Conservation (phyloP, 53 echinoderm and acorn worm genomes). For the Echinarachnius parma region DNA sequence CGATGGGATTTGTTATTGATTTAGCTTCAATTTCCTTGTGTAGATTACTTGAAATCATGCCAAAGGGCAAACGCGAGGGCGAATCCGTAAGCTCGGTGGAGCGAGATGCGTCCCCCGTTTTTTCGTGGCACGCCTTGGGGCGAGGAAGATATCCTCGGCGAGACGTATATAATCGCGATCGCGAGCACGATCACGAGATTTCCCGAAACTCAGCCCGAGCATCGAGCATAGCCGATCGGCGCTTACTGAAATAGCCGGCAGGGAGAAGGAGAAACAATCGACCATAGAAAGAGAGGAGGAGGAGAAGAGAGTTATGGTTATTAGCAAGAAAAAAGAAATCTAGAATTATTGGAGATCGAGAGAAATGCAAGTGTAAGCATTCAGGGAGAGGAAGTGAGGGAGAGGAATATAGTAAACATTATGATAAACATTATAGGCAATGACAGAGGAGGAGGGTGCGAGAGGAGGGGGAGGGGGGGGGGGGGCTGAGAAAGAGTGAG, state of each 20-base stretch:
- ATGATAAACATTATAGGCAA: too few species aligned
- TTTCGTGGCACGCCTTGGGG: slow-evolving; percentile 39
- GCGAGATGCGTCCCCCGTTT: slow-evolving; percentile 43
- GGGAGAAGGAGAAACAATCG: slow-evolving; percentile 18
- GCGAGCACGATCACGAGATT: slow-evolving; percentile 34
- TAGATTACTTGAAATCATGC: slow-evolving; percentile 44
- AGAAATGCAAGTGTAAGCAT: too few species aligned
- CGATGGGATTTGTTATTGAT: slow-evolving; percentile 39
- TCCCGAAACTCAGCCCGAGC: slow-evolving; percentile 30
- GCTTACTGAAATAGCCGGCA: slow-evolving; percentile 21
- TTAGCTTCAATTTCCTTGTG: slow-evolving; percentile 48
- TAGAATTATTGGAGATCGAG: too few species aligned
- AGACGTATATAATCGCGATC: slow-evolving; percentile 42
- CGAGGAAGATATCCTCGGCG: slow-evolving; percentile 36
- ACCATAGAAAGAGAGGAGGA: too few species aligned
- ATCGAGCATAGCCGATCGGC: too few species aligned
- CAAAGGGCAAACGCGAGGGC: slow-evolving; percentile 24
- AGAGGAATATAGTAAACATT: too few species aligned
- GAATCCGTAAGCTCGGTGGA: slow-evolving; percentile 42
- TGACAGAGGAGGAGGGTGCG: neutral
- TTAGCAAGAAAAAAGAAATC: too few species aligned
- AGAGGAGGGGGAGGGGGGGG: neutral
- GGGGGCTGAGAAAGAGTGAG: neutral
- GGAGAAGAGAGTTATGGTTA: too few species aligned
- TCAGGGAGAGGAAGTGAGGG: too few species aligned